phyloP scores from a whole-genome alignment of 2,888 invertebrate genomes.

The Nemapogon koenigi region DNA sequence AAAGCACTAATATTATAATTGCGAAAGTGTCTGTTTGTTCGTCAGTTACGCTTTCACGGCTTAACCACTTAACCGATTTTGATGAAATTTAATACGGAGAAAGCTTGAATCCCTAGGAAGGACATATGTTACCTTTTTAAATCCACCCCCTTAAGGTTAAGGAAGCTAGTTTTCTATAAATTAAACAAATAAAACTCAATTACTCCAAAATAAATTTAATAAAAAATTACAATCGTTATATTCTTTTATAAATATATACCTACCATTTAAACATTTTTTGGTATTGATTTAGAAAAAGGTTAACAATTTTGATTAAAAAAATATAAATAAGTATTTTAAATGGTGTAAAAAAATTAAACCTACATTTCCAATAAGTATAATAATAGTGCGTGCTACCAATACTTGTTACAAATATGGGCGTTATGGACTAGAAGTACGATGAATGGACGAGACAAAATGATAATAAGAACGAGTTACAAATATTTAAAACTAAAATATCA shows the following conservation, averaged over 20 bases:
- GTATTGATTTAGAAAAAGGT: slow-evolving; percentile 1
- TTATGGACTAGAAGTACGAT: slow-evolving; percentile 4
- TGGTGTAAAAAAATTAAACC: not conserved
- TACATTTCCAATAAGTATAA: not conserved
- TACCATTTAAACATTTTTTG: not conserved
- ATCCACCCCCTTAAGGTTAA: not conserved
- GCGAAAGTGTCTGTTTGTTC: no score
- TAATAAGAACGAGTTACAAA: slow-evolving; percentile 12
- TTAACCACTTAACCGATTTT: no score
- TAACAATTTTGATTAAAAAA: not conserved
- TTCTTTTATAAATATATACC: slow-evolving; percentile 33
- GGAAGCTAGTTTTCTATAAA: not conserved
- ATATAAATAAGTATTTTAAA: not conserved
- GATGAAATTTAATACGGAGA: no score
- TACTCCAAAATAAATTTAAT: slow-evolving; percentile 55
- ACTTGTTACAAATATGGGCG: not conserved
- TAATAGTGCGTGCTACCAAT: no score
- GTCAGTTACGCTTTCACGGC: no score
- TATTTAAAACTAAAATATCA: slow-evolving; percentile 10
- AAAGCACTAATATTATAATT: no score
- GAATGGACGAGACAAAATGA: slow-evolving; percentile 10
- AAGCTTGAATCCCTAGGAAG: no score
- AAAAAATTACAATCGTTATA: slow-evolving; percentile 45
- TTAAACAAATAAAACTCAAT: slow-evolving; percentile 2
- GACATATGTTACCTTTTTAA: no score